Evolutionary conservation across 2,888 invertebrate genomes (phyloP).

Genomic region (Ectemnius cavifrons): DNA sequence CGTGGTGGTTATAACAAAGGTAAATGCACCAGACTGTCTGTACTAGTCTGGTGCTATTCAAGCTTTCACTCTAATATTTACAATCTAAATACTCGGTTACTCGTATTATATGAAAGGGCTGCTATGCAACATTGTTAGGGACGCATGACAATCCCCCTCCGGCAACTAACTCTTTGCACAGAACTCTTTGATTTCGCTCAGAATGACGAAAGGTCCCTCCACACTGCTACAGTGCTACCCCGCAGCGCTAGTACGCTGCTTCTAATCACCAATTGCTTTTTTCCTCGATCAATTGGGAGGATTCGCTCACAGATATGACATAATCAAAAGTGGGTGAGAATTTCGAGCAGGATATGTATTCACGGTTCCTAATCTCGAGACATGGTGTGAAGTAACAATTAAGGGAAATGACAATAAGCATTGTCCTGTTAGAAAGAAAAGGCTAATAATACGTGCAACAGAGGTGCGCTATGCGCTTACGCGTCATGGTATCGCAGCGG

Average conservation of each 20-base stretch:
- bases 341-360: no score
- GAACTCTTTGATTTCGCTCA: constrained; percentile 19
- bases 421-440: constrained; percentile 1
- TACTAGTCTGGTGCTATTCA: constrained; percentile 87
- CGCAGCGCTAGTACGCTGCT: constrained; percentile 21
- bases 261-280: constrained; percentile 69
- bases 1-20: constrained; percentile 98
- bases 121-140: constrained; percentile 65
- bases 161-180: constrained; percentile 16
- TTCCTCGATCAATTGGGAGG: constrained; percentile 12
- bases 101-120: constrained; percentile 78
- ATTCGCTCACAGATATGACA: no score
- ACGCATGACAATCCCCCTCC: constrained; percentile 21
- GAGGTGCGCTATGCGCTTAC: constrained; percentile 34
- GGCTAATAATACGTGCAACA: neutral
- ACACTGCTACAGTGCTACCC: constrained; percentile 6
- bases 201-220: no score
- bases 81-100: constrained; percentile 75
- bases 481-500: no score
- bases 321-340: neutral
- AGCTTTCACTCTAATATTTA: constrained; percentile 79
- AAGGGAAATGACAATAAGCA: neutral
- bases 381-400: no score
- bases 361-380: no score
- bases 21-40: constrained; percentile 89